A percentile compares a stretch with the other conserved stretches of the same genome.
Evolutionary conservation across 2,797 vertebrate species (phyloP).

Genomic region (Sarcophilus harrisii): DNA sequence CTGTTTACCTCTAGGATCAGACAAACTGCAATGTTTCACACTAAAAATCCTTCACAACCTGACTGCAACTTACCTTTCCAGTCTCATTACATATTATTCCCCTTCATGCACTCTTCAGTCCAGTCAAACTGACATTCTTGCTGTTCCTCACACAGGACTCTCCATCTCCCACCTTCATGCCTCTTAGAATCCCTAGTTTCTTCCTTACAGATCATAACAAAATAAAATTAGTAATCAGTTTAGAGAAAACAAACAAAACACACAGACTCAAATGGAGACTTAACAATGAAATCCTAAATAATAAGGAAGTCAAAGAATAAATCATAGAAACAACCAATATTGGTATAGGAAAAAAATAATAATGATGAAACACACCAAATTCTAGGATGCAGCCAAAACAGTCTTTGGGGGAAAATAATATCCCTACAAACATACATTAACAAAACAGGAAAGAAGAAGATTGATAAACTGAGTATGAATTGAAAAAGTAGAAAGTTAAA

Average conservation of each 20-base stretch:
- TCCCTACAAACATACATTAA: not conserved
- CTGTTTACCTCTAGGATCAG: not conserved
- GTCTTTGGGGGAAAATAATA: not conserved
- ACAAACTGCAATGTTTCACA: not conserved
- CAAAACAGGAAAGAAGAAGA: not conserved
- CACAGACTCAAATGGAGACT: not conserved
- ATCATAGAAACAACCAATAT: not conserved
- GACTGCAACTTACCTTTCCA: not conserved
- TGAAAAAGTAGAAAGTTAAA: not conserved
- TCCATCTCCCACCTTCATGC: not conserved
- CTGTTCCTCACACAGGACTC: not conserved
- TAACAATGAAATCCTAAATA: not conserved
- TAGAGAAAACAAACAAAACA: not conserved
- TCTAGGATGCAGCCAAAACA: not conserved
- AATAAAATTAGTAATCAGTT: not conserved
- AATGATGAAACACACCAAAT: not conserved
- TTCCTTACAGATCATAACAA: not conserved
- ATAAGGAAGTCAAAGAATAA: not conserved
- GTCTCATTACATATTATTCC: not conserved
- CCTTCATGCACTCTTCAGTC: not conserved
- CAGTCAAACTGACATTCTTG: not conserved
- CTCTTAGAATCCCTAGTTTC: not conserved
- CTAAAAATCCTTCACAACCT: not conserved
- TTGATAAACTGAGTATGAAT: not conserved
- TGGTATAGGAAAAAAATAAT: not conserved